These are phyloP conservation scores for Dendrolimus kikuchii DNA, from an alignment of 1,140 invertebrate genomes.

Conservation along the genomic window DNA sequence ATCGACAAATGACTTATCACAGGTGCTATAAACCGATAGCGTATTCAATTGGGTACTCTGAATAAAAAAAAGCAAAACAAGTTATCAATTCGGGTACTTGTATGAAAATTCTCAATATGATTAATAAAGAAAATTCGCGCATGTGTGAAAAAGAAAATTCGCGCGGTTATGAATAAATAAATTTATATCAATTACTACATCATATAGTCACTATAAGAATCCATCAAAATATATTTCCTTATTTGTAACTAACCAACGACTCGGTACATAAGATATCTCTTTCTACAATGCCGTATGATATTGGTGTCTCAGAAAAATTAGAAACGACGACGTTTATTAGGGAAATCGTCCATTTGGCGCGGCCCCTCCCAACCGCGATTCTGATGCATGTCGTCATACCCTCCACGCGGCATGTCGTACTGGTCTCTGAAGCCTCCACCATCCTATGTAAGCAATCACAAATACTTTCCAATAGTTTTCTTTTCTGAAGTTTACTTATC, in stretches of 20 bases:
- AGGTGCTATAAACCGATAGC: too few relatives aligned
- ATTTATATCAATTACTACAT: background rate
- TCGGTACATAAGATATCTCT: background rate
- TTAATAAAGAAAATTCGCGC: too few relatives aligned
- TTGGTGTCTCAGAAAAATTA: slow-evolving; percentile 24
- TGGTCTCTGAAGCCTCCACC: slow-evolving; percentile 65
- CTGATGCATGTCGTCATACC: slow-evolving; percentile 60
- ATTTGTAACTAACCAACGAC: slow-evolving; percentile 23
- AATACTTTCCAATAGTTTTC: slow-evolving; percentile 42
- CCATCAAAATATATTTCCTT: slow-evolving; percentile 4
- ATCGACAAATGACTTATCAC: too few relatives aligned
- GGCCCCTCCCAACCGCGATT: slow-evolving; percentile 59
- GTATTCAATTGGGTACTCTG: too few relatives aligned
- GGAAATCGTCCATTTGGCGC: slow-evolving; percentile 65
- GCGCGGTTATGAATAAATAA: too few relatives aligned
- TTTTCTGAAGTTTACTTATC: slow-evolving; percentile 4
- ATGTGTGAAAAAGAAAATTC: too few relatives aligned
- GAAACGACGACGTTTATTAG: slow-evolving; percentile 67
- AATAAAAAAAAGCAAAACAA: too few relatives aligned
- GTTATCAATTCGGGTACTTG: too few relatives aligned
- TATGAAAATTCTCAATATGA: too few relatives aligned
- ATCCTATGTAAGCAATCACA: slow-evolving; percentile 68
- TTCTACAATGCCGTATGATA: too few relatives aligned
- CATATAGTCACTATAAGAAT: background rate
- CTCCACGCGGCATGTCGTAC: slow-evolving; percentile 61